Evolutionary conservation across 2,113 vertebrate species (phyloP), one percentile per base, ranked within the genome.

Genomic region (Casuarius casuarius): DNA sequence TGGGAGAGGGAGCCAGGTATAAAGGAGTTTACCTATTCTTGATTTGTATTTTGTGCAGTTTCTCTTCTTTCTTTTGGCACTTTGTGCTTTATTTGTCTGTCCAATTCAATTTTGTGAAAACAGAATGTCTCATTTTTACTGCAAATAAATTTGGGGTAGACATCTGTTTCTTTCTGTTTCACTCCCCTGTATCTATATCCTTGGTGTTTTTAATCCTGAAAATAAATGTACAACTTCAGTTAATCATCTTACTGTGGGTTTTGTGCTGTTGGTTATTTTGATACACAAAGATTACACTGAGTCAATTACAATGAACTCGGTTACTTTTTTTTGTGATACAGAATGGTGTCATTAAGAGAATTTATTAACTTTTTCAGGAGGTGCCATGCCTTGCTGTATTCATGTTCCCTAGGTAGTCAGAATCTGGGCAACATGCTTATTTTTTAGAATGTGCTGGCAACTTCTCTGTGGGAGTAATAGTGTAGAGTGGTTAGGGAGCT

Each of bases 101-200:
- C 74, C 93, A 54, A 52, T 86, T 89, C 61, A 80, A 46, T 54
- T 48, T 78, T 95, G 75, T 95, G 84, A 62, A 94, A 91, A 89
- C 90, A 93, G 97, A 92, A 96, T 97, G 85, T 97, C 89, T 97
- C 97, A 87, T 79, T 84, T 96, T 92, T 96, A 95, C 90, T 96
- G 95, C 93, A 95, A 66, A 94, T 85, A 82, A 94, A 75, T 52
- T 65, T 93, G 48, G 52, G 3, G 10, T 46, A 96, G 54, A 89
- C 61, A 78, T 93, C 59, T 97, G 42, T 95, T 96, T 87, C 67
- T 68, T 89, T 95, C 91, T 78, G 35, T 44, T 94, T 92, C 38
- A 58, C 28, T 72, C 65, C 77, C 56, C 38, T 65, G 63, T 28
- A 19, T 29, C 85, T 92, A 13, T 95, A 51, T 71, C 35, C 52